phyloP scores from a whole-genome alignment of 1,140 invertebrate species.

The Rhizoglyphus robini region DNA sequence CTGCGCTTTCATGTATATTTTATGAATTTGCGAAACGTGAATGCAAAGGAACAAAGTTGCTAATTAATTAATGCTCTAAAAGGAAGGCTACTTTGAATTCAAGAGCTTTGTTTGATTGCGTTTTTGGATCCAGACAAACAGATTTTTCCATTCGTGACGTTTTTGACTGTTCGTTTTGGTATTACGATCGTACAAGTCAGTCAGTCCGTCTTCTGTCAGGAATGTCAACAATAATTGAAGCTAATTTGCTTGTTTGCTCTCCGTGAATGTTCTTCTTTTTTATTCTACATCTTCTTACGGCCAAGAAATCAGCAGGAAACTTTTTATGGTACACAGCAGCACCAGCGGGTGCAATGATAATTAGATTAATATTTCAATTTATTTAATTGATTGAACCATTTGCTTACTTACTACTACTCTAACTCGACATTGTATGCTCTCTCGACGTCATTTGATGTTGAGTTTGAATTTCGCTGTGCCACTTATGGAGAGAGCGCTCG shows the following conservation, averaged over 20 bases:
- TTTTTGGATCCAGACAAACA: too few relatives aligned
- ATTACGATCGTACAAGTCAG: too few relatives aligned
- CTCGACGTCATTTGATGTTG: neutral
- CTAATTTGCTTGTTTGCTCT: neutral
- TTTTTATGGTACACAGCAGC: neutral
- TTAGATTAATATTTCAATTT: slow-evolving; percentile 12
- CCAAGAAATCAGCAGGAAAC: neutral
- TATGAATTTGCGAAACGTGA: too few relatives aligned
- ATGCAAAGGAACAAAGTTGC: too few relatives aligned
- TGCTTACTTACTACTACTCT: neutral
- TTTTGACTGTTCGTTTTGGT: too few relatives aligned
- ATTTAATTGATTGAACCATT: slow-evolving; percentile 4
- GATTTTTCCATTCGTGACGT: too few relatives aligned
- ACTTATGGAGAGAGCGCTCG: too few relatives aligned
- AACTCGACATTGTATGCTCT: neutral
- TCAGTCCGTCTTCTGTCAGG: neutral
- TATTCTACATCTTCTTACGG: neutral
- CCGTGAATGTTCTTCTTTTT: neutral
- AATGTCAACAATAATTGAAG: slow-evolving; percentile 5
- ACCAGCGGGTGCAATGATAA: neutral
- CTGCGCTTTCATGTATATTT: too few relatives aligned
- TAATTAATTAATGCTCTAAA: too few relatives aligned
- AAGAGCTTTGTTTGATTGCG: too few relatives aligned
- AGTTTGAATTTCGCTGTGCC: too few relatives aligned
- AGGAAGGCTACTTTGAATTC: too few relatives aligned